Base-by-base conservation (phyloP, 2,113 vertebrate genomes). In the Xiphophorus maculatus region DNA sequence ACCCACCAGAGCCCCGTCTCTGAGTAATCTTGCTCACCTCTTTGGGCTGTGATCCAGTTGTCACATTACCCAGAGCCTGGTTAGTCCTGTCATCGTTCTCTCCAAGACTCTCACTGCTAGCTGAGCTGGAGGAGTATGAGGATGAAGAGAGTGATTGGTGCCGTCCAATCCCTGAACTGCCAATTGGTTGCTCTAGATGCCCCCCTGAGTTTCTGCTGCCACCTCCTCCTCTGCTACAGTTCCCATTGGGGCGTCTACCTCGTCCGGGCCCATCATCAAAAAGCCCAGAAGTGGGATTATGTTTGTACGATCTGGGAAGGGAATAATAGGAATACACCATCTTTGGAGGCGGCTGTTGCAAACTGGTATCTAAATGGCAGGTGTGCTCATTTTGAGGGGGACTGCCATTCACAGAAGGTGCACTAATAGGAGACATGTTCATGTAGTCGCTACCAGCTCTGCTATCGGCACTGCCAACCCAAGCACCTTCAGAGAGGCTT, bases 361-460 rank as follows among this genome's bases (percentile, higher is more conserved):
- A 81, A 74, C 82, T 87, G 9, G 65, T 88, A 65, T 92, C 93
- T 30, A 82, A 84, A 63, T 79, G 81, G 30, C 35, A 33, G 2
- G 76, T 58, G 42, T 85, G 82, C 6, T 90, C 91, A 14, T 87
- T 85, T 42, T 86, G 90, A 28, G 92, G 92, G 3, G 88, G 93
- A n/a, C 93, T 93, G n/a, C 92, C 89, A 35, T 80, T 92, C n/a
- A 93, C 90, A 33, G 91, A 94, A 2, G 94, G 93, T 9, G 84
- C 76, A 13, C 91, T 94, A 69, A 94, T 92, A 33, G 95, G 95
- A 33, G 95, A 96, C 95, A 96, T 96, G 87, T 95, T 95, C 94
- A 96, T 91, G 29, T 96, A 96, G 82, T 96, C 96, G 2, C 94
- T 91, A 51, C 88, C 88, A 19, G 91, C 83, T 9, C 91, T 79